phyloP scores from a whole-genome alignment of 2,113 vertebrate genomes.

The Hyperoodon ampullatus region DNA sequence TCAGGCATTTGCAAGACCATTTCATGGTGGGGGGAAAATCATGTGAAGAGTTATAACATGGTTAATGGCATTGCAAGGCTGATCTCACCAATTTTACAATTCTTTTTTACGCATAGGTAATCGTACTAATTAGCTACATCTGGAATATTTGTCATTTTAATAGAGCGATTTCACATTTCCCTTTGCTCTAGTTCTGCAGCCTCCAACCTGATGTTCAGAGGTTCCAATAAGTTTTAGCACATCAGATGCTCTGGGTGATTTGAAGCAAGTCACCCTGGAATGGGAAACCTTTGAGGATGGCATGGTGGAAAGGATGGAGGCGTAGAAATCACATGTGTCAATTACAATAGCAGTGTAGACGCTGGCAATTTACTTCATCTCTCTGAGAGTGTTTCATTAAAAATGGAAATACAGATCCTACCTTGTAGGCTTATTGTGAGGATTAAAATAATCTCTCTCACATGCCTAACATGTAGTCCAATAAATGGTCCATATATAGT shows the following conservation, averaged over 20 bases:
- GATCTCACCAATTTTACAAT: constrained; percentile 85
- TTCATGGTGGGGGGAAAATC: constrained; percentile 81
- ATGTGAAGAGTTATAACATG: constrained; percentile 86
- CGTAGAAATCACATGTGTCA: background rate
- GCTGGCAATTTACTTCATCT: background rate
- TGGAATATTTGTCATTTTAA: constrained; percentile 82
- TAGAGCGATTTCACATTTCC: constrained; percentile 73
- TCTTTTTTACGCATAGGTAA: constrained; percentile 79
- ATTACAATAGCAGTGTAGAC: background rate
- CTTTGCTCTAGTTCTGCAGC: constrained; percentile 74
- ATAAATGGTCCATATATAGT: background rate
- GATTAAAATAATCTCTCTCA: constrained; percentile 11
- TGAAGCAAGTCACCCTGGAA: constrained; percentile 61
- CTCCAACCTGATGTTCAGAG: constrained; percentile 69
- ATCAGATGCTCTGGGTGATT: constrained; percentile 63
- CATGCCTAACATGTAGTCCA: constrained; percentile 1
- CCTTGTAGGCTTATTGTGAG: background rate
- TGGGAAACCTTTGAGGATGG: background rate
- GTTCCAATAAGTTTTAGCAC: constrained; percentile 63
- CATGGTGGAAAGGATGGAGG: background rate
- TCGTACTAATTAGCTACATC: constrained; percentile 82
- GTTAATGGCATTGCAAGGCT: constrained; percentile 78
- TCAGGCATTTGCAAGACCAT: constrained; percentile 87
- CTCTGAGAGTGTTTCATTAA: constrained; percentile 54
- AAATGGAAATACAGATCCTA: constrained; percentile 10